Evolutionary conservation across 1,140 invertebrate genomes (phyloP), one percentile per base, ranked within the genome.

Genomic region (Vanessa tameamea): DNA sequence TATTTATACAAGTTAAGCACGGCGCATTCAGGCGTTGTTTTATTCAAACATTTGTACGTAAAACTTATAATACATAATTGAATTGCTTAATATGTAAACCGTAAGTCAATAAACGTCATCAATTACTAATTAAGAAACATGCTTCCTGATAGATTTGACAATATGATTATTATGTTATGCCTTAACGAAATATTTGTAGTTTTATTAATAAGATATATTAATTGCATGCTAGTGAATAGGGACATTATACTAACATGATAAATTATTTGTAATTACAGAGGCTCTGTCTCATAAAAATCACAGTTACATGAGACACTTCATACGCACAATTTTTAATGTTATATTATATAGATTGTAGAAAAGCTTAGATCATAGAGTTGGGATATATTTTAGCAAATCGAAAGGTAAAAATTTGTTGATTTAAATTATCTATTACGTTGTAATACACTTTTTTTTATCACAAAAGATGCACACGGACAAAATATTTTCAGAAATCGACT

Each of bases 121-220:
- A 90, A 88, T 92, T 90, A 89, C 76, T 88, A 88, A 78, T 84
- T 90, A 92, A 89, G 85, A 86, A 87, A 87, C 82, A 91, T 89
- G 90, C 90, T 92, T 92, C 90, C 90, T 92, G 85, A 91, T 91
- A 92, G 89, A 91, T 87, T 80, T 88, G 90, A 92, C 90, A 92
- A 92, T 92, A 92, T 89, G 69, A 87, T 84, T 83, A 88, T 89
- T 90, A 74, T 82, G 78, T 87, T 87, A 87, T 89, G 88, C 89
- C 87, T 91, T 89, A 89, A 87, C 43, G 78, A 87, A 85, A 88
- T 87, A 88, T 80, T 84, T 16, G 85, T 91, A 90, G 86, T 88
- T 81, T 87, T 88, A 87, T 88, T 87, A 81, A 65, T 85, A 89
- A 87, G 84, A 67, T 79, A 82, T 88, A 83, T 87, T 77, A 84